phyloP scores from a whole-genome alignment of 2,797 vertebrate species.

The Margarornis squamiger region DNA sequence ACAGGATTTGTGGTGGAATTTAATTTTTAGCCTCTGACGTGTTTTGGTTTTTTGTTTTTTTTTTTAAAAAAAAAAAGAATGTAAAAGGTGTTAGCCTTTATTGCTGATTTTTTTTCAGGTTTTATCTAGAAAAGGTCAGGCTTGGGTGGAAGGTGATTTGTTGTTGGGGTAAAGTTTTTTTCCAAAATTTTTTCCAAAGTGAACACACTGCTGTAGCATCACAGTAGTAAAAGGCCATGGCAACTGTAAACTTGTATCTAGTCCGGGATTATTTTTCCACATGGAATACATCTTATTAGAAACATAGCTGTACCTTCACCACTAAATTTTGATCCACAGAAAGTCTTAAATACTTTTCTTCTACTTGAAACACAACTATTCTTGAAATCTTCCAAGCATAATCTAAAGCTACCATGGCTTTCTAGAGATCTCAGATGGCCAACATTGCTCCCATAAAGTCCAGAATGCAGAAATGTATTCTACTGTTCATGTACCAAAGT shows the following conservation, averaged over 20 bases:
- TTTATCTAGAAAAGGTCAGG: not conserved
- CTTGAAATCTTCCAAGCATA: not conserved
- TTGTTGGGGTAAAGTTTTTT: not conserved
- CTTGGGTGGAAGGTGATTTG: not conserved
- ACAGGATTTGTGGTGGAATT: not conserved
- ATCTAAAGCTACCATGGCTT: not conserved
- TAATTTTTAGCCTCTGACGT: not conserved
- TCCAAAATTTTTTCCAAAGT: not conserved
- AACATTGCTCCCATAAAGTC: not conserved
- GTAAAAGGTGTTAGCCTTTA: not conserved
- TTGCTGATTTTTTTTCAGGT: not conserved
- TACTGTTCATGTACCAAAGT: not conserved
- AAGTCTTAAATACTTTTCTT: not conserved
- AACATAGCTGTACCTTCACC: not conserved
- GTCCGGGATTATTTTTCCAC: not conserved
- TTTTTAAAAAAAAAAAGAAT: not conserved
- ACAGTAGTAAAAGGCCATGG: not conserved
- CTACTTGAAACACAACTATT: not conserved
- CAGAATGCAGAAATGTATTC: not conserved
- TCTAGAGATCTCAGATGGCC: not conserved
- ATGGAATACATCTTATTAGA: not conserved
- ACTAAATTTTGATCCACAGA: not conserved
- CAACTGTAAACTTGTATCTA: not conserved
- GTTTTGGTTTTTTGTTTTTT: not conserved
- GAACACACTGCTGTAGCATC: not conserved